Evolutionary conservation across 92 coral and sea anemone species (phyloP).

Genomic region (Bergia sp.): DNA sequence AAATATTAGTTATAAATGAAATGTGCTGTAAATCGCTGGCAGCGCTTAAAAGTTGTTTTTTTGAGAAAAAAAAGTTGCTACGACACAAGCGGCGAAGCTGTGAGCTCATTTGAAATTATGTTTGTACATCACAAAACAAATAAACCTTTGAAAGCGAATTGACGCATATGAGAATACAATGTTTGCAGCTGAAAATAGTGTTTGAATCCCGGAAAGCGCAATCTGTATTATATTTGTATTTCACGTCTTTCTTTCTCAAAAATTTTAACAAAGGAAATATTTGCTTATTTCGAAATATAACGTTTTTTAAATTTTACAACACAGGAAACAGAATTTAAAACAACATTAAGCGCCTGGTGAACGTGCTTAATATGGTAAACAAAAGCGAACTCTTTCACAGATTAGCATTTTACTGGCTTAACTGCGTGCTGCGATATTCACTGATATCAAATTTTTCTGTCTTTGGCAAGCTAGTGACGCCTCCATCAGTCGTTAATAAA

Average conservation of each 20-base stretch:
- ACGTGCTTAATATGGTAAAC: not conserved
- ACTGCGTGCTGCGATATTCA: not conserved
- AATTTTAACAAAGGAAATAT: not conserved
- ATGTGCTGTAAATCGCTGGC: not conserved
- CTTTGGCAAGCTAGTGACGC: no score
- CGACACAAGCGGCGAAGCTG: not conserved
- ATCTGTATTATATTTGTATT: not conserved
- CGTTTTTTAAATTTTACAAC: not conserved
- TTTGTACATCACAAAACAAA: constrained; percentile 3
- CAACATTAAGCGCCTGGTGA: not conserved
- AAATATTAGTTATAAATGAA: no score
- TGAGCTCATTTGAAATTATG: constrained; percentile 13
- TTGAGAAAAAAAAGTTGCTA: no score
- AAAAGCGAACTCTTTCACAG: not conserved
- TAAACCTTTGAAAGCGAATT: not conserved
- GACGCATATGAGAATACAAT: constrained; percentile 5
- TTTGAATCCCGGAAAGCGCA: not conserved
- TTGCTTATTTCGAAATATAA: not conserved
- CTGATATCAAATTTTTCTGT: not conserved
- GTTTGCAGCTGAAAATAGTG: constrained; percentile 11
- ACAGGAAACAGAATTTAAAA: not conserved
- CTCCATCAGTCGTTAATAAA: not conserved
- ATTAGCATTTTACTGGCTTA: constrained; percentile 17
- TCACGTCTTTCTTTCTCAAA: not conserved
- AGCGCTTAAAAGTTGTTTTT: not conserved